Evolutionary conservation across 1,140 invertebrate species (phyloP).

Genomic region (Uloborus diversus): DNA sequence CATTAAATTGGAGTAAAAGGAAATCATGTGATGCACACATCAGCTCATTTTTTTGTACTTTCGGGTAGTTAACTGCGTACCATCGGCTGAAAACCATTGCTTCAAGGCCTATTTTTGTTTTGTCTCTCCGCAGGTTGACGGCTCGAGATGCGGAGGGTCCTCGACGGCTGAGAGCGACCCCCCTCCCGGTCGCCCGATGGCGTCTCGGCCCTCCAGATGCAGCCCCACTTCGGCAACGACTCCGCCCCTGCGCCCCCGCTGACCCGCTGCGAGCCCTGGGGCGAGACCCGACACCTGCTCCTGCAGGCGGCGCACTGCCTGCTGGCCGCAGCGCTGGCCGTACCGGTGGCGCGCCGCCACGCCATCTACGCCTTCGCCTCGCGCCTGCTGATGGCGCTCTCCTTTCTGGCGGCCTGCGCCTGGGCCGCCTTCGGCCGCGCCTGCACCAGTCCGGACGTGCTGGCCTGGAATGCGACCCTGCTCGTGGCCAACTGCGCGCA

Average conservation of each 20-base stretch:
- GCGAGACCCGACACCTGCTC: conserved; percentile 80
- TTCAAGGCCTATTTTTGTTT: too few species aligned
- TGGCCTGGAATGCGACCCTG: conserved; percentile 79
- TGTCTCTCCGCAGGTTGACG: too few species aligned
- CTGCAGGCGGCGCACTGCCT: conserved; percentile 82
- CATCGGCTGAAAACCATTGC: too few species aligned
- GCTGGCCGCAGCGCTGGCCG: conserved; percentile 81
- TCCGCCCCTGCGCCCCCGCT: not conserved
- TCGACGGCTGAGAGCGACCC: not conserved
- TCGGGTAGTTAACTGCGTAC: too few species aligned
- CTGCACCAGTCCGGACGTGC: conserved; percentile 78
- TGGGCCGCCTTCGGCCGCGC: conserved; percentile 82
- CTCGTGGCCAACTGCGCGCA: conserved; percentile 77
- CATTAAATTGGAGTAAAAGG: too few species aligned
- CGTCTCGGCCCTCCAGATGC: conserved; percentile 14
- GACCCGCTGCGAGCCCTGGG: conserved; percentile 77
- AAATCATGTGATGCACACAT: too few species aligned
- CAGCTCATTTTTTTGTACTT: too few species aligned
- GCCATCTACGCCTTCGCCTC: not conserved
- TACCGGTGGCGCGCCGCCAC: conserved; percentile 67
- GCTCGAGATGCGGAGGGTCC: not conserved
- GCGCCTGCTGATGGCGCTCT: conserved; percentile 68
- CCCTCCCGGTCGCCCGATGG: not conserved
- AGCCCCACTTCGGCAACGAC: conserved; percentile 28
- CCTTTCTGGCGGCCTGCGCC: conserved; percentile 77